Conservation (phyloP, 2,888 invertebrate genomes). For the Ethmia dodecea region DNA sequence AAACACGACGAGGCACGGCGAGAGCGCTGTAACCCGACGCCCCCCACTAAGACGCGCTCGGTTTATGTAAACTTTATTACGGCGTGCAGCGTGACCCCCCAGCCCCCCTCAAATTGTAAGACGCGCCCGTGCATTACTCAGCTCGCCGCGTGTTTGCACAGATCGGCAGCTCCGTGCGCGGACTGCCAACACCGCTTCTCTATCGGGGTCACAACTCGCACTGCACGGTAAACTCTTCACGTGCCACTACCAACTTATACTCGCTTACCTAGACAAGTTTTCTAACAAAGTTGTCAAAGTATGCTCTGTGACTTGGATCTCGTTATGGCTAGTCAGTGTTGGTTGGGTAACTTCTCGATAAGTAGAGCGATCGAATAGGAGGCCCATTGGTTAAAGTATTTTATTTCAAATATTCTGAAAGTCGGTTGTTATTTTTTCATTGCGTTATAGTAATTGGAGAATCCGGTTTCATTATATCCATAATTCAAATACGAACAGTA, state of each 20-base stretch:
- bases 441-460: no score
- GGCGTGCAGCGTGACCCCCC: slow-evolving; percentile 40
- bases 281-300: slow-evolving; percentile 26
- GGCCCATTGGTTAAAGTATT: no score
- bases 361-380: no score
- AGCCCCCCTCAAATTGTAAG: slow-evolving; percentile 47
- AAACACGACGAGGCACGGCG: slow-evolving; percentile 51
- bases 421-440: no score
- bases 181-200: slow-evolving; percentile 41
- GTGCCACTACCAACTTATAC: slow-evolving; percentile 47
- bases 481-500: no score
- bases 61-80: slow-evolving; percentile 74
- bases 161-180: slow-evolving; percentile 57
- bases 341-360: no score
- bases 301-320: slow-evolving; percentile 8
- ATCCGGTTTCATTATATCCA: no score
- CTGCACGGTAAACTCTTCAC: slow-evolving; percentile 53
- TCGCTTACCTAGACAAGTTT: slow-evolving; percentile 42
- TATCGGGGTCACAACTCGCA: slow-evolving; percentile 60
- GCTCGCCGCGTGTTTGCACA: slow-evolving; percentile 66
- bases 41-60: slow-evolving; percentile 50
- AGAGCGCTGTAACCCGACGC: slow-evolving; percentile 53
- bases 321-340: slow-evolving; percentile 12
- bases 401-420: no score
- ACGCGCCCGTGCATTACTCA: slow-evolving; percentile 66